A percentile compares a stretch with the other conserved stretches of the same genome.
Evolutionary conservation across 2,797 vertebrate species (phyloP).

Genomic region (Chrosomus eos): DNA sequence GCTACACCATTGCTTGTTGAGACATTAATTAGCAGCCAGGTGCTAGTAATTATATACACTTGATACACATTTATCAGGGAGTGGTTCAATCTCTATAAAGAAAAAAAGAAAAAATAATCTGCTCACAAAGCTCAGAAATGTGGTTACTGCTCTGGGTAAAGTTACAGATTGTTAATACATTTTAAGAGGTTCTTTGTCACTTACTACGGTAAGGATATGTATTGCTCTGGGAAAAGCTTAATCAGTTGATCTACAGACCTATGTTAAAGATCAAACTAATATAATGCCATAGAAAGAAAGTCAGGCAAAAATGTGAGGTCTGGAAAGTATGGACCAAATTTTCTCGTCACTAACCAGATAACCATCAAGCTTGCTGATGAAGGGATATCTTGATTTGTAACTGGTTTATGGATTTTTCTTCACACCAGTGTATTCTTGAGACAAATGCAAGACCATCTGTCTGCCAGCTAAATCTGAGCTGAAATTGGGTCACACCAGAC

Average conservation of each 20-base stretch:
- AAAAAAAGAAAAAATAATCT: neutral
- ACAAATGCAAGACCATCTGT: neutral
- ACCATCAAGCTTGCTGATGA: neutral
- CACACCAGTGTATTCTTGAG: constrained; percentile 9
- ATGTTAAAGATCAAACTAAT: neutral
- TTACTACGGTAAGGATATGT: neutral
- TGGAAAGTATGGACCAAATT: neutral
- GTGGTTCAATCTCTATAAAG: no score
- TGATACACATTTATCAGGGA: no score
- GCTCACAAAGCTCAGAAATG: neutral
- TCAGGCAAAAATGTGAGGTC: neutral
- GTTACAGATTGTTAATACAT: neutral
- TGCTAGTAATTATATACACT: no score
- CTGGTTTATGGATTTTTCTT: neutral
- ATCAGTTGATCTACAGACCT: neutral
- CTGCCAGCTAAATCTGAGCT: neutral
- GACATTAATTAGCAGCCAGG: no score
- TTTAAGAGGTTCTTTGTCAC: neutral
- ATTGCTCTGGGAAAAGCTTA: neutral
- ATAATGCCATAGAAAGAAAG: neutral
- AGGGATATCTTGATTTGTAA: neutral
- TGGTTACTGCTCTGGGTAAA: neutral
- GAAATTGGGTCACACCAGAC: neutral
- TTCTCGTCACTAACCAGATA: neutral
- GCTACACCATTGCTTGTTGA: no score